Conservation (phyloP, 2,888 invertebrate species). For the Caenorhabditis sp. region DNA sequence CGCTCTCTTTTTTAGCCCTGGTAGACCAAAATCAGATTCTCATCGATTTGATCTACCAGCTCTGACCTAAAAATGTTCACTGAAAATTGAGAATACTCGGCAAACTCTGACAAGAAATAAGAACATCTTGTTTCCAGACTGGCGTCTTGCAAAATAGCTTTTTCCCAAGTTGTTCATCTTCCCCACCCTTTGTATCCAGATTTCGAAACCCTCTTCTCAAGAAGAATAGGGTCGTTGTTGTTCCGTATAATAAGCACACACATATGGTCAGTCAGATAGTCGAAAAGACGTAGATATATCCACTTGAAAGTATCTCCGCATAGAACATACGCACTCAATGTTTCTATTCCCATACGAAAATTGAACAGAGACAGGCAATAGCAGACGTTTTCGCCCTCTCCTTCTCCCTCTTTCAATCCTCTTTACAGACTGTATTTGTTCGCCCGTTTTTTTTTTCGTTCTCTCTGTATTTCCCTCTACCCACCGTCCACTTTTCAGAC, state of each 20-base stretch:
- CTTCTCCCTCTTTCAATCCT: conserved; percentile 12
- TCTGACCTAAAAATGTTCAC: too few relatives aligned
- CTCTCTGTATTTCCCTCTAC: too few relatives aligned
- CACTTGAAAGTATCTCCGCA: conserved; percentile 10
- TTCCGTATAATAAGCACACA: conserved; percentile 4
- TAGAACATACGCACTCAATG: neutral
- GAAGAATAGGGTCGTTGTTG: too few relatives aligned
- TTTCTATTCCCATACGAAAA: conserved; percentile 16
- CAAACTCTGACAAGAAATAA: too few relatives aligned
- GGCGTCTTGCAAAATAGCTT: too few relatives aligned
- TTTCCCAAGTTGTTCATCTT: too few relatives aligned
- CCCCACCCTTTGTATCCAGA: too few relatives aligned
- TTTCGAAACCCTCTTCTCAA: neutral
- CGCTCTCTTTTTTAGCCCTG: too few relatives aligned
- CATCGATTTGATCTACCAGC: too few relatives aligned
- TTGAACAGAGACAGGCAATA: neutral
- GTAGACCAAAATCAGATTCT: too few relatives aligned
- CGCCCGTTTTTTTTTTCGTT: neutral
- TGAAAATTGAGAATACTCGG: too few relatives aligned
- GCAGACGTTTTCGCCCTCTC: neutral
- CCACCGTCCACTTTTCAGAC: neutral
- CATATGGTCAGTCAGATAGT: conserved; percentile 24
- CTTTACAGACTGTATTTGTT: conserved; percentile 34
- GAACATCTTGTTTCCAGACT: too few relatives aligned
- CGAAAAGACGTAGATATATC: neutral